Conservation (phyloP, 2,113 vertebrate species). For the Lipotes vexillifer region DNA sequence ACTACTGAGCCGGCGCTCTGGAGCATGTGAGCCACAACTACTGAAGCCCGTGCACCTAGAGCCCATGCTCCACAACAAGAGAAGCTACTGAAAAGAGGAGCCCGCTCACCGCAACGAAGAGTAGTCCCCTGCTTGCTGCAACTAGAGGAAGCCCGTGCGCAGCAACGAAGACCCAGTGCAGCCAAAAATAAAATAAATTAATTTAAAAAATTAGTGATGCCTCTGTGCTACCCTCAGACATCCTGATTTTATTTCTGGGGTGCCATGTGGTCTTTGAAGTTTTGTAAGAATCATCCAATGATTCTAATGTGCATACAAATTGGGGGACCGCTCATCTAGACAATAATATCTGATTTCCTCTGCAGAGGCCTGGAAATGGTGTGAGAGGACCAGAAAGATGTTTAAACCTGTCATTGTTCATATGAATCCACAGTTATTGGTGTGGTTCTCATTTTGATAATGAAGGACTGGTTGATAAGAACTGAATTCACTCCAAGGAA, state of each 20-base stretch:
- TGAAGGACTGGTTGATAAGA: not conserved
- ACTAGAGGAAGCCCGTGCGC: too few species aligned
- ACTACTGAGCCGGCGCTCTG: too few species aligned
- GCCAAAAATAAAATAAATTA: too few species aligned
- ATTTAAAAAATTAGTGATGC: not conserved
- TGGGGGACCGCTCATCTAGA: not conserved
- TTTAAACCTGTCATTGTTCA: not conserved
- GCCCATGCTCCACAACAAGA: too few species aligned
- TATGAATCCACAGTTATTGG: too few species aligned
- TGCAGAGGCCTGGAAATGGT: not conserved
- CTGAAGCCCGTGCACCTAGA: too few species aligned
- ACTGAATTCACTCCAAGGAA: not conserved
- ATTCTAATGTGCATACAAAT: not conserved
- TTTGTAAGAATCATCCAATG: not conserved
- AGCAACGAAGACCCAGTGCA: too few species aligned
- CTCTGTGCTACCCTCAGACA: not conserved
- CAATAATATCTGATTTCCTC: not conserved
- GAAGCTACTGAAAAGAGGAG: too few species aligned
- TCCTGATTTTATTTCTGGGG: not conserved
- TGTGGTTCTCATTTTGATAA: not conserved
- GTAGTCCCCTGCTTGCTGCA: too few species aligned
- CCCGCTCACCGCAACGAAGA: accelerated
- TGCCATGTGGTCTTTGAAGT: not conserved
- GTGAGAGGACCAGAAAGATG: too few species aligned
- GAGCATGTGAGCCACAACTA: too few species aligned